Evolutionary conservation across 1,140 invertebrate species (phyloP), one percentile per base, ranked within the genome.

Genomic region (Caenorhabditis remanei): DNA sequence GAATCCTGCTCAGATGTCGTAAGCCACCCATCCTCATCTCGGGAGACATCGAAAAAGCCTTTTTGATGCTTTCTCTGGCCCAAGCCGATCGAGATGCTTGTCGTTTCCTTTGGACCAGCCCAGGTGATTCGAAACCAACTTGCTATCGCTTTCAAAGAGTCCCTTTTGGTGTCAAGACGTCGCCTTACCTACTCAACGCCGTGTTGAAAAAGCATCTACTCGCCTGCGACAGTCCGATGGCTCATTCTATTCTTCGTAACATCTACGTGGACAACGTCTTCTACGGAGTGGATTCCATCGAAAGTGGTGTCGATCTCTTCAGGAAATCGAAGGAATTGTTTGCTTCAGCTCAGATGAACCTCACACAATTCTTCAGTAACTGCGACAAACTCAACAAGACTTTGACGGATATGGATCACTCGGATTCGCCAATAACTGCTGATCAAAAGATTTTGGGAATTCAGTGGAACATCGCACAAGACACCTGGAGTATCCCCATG

Each of bases 11-110:
- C 0, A 88, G 90, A 14, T 87, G 85, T 24, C 89, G 90, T 0
- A 8, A 9, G 1, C 24, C n/a, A 4, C 9, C 8, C 0, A 89
- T 67, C 2, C 83, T 87, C 1, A 24, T 90, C 6, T 13, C 83
- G 8, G 83, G 61, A 4, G 89, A 90, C 75, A 67, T 90, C 14
- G 88, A 90, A 61, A 88, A 90, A 75, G 90, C 90, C 1, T 91
- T 90, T 40, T 46, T 90, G 11, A 41, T n/a, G 55, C 48, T 90
- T 46, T 65, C 48, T 41, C 16, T 90, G 3, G 24, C 87, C 11
- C 19, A 67, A 21, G 9, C 2, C 0, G 87, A 87, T 21, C 61
- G 90, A 14, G 87, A 91, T 46, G 50, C 85, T 6, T 24, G 16
- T 16, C 87, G 90, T 14, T 91, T 90, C 46, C 43, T 90, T 2